These are phyloP conservation scores for Chauna torquata DNA, from an alignment of 2,113 vertebrate genomes.

Conservation along the genomic window DNA sequence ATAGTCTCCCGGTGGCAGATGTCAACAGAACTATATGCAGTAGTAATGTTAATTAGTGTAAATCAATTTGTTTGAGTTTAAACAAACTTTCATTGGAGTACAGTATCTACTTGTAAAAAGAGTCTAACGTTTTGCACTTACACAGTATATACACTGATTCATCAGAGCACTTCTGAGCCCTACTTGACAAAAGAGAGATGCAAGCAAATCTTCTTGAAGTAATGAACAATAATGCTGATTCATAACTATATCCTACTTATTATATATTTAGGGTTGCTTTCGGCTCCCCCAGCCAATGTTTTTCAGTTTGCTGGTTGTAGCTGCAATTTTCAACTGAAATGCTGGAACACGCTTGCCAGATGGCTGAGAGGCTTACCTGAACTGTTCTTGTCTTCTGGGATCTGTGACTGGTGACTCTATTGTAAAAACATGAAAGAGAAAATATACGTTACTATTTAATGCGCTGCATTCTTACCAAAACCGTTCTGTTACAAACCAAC, in stretches of 20 bases:
- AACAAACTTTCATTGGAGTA: neutral
- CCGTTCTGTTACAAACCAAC: neutral
- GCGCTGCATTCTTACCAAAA: neutral
- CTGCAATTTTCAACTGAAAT: neutral
- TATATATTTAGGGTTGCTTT: neutral
- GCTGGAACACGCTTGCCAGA: neutral
- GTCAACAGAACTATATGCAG: neutral
- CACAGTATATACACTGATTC: rapidly evolving
- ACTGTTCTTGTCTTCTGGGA: rapidly evolving
- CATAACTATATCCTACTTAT: neutral
- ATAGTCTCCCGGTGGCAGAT: neutral
- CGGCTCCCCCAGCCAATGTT: neutral
- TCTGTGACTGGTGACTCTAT: neutral
- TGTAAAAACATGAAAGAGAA: neutral
- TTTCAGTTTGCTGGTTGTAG: neutral
- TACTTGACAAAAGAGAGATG: neutral
- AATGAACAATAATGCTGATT: neutral
- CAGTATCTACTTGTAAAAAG: neutral
- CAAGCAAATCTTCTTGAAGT: neutral
- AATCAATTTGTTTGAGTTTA: neutral
- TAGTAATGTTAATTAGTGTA: neutral
- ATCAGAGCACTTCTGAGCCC: neutral
- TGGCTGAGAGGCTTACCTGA: conserved; percentile 1
- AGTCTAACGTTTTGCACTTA: neutral
- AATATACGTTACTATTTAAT: neutral